These are phyloP conservation scores for Anthonomus grandis DNA, from an alignment of 1,140 invertebrate genomes.

Conservation along the genomic window DNA sequence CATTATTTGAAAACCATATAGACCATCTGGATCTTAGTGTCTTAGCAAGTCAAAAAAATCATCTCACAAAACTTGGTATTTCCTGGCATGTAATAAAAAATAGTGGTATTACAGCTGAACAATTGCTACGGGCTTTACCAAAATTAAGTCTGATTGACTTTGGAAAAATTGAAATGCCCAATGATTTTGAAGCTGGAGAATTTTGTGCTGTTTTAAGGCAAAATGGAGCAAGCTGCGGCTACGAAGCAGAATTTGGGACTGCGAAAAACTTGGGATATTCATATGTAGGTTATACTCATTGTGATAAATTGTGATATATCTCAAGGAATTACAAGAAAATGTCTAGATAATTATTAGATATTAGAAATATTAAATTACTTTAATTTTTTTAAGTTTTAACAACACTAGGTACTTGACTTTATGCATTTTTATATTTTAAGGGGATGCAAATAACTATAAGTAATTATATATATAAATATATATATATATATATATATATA, in stretches of 20 bases:
- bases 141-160: conserved; percentile 13
- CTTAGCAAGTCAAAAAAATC: conserved; percentile 6
- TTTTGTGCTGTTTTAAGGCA: conserved; percentile 16
- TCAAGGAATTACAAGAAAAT: no score
- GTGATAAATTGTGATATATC: no score
- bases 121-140: conserved; percentile 7
- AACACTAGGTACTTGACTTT: no score
- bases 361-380: no score
- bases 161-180: conserved; percentile 10
- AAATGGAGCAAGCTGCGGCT: background rate
- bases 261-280: no score
- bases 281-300: no score
- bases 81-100: conserved; percentile 6
- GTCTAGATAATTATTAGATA: no score
- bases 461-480: no score
- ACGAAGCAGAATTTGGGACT: conserved; percentile 18
- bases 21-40: conserved; percentile 1
- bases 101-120: conserved; percentile 6
- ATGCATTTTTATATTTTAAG: no score
- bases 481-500: no score
- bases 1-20: conserved; percentile 14
- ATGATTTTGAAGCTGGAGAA: conserved; percentile 13
- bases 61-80: conserved; percentile 8
- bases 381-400: no score
- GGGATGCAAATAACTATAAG: no score